These are phyloP conservation scores for Deilephila elpenor DNA, from an alignment of 2,888 invertebrate genomes.

Conservation along the genomic window DNA sequence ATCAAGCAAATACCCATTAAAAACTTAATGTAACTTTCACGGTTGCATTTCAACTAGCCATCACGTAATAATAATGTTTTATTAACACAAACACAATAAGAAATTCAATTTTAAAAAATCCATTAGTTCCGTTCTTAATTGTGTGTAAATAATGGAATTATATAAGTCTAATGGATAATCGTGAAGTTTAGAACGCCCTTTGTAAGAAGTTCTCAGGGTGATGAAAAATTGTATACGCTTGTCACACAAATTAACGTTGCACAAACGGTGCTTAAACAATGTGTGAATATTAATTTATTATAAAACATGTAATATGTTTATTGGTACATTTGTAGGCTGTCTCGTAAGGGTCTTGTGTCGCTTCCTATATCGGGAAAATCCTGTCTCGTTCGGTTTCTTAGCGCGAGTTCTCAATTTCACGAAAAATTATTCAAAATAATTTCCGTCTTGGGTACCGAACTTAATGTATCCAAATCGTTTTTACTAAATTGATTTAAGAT, in stretches of 20 bases:
- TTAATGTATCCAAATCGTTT: too few relatives aligned
- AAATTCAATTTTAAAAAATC: too few relatives aligned
- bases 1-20: constrained; percentile 8
- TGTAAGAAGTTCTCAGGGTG: background rate
- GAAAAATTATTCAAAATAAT: too few relatives aligned
- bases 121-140: background rate
- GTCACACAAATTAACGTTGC: constrained; percentile 12
- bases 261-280: constrained; percentile 1
- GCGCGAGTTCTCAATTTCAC: too few relatives aligned
- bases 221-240: constrained; percentile 6
- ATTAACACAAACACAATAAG: background rate
- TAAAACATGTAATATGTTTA: background rate
- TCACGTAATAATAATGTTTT: constrained; percentile 6
- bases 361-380: too few relatives aligned
- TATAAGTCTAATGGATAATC: background rate
- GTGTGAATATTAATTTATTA: background rate
- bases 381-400: too few relatives aligned
- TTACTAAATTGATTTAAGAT: too few relatives aligned
- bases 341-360: too few relatives aligned
- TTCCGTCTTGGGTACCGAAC: background rate
- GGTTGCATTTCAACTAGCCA: constrained; percentile 1
- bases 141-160: background rate
- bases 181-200: constrained; percentile 2
- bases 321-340: too few relatives aligned
- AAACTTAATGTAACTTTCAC: constrained; percentile 2